These are phyloP conservation scores for Stichodactyla helianthus DNA, from an alignment of 64 coral and sea anemone species.

Conservation along the genomic window DNA sequence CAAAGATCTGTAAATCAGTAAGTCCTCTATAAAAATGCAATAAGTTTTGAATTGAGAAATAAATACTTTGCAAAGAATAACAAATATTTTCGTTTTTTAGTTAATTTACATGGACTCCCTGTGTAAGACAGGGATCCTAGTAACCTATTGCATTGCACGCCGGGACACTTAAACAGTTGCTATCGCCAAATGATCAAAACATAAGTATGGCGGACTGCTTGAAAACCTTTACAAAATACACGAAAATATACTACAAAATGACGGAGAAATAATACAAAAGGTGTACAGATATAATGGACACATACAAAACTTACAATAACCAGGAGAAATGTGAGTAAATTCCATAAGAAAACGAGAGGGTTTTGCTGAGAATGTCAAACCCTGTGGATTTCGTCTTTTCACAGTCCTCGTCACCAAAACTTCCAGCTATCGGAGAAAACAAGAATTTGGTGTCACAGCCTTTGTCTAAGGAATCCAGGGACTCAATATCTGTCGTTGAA, in stretches of 20 bases:
- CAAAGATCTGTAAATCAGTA: too few relatives aligned
- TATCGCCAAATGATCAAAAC: slow-evolving; percentile 70
- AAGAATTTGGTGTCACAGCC: slow-evolving; percentile 63
- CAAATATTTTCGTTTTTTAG: too few relatives aligned
- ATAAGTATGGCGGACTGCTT: slow-evolving; percentile 69
- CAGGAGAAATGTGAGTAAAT: not conserved
- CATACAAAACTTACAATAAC: not conserved
- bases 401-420: slow-evolving; percentile 53
- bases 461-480: not conserved
- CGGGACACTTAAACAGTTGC: slow-evolving; percentile 93
- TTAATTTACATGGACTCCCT: too few relatives aligned
- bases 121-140: slow-evolving; percentile 19
- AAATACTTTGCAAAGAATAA: too few relatives aligned
- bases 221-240: not conserved
- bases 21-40: too few relatives aligned
- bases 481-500: not conserved
- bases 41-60: too few relatives aligned
- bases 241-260: not conserved
- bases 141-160: slow-evolving; percentile 47
- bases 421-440: slow-evolving; percentile 72
- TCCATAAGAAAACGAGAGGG: not conserved
- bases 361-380: slow-evolving; percentile 42
- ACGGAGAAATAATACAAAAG: not conserved
- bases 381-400: slow-evolving; percentile 27
- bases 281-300: not conserved